Percentiles rank a stretch among this genome's conserved stretches.
These are phyloP conservation scores for Rhinogobius similis DNA, from an alignment of 2,113 vertebrate genomes.

Conservation along the genomic window DNA sequence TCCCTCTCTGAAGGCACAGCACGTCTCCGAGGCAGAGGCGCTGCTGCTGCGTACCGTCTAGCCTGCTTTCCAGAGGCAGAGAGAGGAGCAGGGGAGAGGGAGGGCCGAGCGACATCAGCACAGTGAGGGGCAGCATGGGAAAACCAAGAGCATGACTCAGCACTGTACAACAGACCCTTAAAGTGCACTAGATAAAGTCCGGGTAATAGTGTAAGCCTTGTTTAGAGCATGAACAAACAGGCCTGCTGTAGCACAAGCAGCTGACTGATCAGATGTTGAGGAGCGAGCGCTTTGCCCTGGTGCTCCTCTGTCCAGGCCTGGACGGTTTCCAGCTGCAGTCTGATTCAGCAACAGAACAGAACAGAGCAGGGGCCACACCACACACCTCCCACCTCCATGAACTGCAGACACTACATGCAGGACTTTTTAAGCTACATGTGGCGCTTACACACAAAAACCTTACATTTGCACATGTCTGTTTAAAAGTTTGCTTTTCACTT, in stretches of 20 bases:
- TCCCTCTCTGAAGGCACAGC: constrained; percentile 47
- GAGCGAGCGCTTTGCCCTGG: constrained; percentile 76
- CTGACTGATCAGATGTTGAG: constrained; percentile 79
- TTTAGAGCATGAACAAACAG: constrained; percentile 4
- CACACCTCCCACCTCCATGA: constrained; percentile 13
- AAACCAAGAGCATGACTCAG: constrained; percentile 62
- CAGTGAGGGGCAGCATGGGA: constrained; percentile 52
- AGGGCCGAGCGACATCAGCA: constrained; percentile 43
- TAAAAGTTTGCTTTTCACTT: not conserved
- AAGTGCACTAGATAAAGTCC: constrained; percentile 8
- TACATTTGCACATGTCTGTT: not conserved
- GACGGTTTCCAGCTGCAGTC: constrained; percentile 86
- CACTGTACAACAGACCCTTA: constrained; percentile 26
- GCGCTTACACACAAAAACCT: not conserved
- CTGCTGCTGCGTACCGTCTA: constrained; percentile 45
- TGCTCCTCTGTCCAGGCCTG: constrained; percentile 80
- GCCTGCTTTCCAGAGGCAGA: constrained; percentile 59
- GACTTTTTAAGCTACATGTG: not conserved
- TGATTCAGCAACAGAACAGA: constrained; percentile 83
- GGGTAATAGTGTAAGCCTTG: not conserved
- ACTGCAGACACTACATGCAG: not conserved
- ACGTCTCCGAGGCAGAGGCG: constrained; percentile 32
- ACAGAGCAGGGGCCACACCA: constrained; percentile 67
- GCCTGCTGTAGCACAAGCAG: constrained; percentile 56
- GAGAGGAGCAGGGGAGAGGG: constrained; percentile 35